A percentile compares a stretch with the other conserved stretches of the same genome.
Evolutionary conservation across 2,113 vertebrate species (phyloP).

Genomic region (Mesoclemmys tuberculata): DNA sequence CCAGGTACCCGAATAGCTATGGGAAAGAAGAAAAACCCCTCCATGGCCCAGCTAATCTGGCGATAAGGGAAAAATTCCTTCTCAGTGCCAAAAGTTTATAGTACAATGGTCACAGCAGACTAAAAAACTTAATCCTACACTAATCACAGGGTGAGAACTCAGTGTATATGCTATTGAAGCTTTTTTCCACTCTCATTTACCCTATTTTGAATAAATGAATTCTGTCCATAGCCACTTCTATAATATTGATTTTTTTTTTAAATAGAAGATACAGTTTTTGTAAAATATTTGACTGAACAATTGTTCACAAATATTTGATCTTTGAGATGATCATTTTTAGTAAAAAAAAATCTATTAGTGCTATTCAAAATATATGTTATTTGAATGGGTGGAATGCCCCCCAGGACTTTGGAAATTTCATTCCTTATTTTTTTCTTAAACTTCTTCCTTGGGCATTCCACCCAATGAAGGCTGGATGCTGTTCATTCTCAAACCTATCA

Average conservation of each 20-base stretch:
- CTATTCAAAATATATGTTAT: background rate
- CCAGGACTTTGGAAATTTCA: background rate
- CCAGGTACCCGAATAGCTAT: background rate
- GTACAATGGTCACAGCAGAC: background rate
- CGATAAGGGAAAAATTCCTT: background rate
- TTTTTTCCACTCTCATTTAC: background rate
- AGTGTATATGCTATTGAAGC: background rate
- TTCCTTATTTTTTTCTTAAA: background rate
- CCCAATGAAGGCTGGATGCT: background rate
- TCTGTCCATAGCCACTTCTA: background rate
- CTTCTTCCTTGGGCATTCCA: rapidly evolving
- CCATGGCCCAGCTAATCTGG: background rate
- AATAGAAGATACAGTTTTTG: background rate
- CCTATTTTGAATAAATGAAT: background rate
- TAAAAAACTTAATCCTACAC: background rate
- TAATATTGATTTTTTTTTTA: too few relatives aligned
- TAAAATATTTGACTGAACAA: background rate
- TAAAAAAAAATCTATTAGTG: background rate
- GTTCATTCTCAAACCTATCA: background rate
- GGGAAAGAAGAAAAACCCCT: background rate
- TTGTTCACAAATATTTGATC: background rate
- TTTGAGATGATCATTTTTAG: background rate
- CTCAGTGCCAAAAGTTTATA: background rate
- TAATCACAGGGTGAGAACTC: background rate
- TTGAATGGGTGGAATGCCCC: background rate